Conservation (phyloP, 2,113 vertebrate genomes). For the Vidua macroura region DNA sequence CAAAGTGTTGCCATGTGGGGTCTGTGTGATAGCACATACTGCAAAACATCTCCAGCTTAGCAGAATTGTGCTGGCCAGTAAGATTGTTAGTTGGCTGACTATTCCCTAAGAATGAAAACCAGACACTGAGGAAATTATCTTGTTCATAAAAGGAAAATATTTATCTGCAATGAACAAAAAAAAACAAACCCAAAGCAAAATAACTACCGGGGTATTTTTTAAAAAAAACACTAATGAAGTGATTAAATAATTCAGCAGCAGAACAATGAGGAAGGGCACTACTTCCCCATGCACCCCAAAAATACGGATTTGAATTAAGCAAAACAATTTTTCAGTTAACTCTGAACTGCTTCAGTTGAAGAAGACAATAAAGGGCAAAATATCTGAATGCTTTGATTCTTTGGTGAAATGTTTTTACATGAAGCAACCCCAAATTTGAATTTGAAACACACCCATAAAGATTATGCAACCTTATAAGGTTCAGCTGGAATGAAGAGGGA, state of each 20-base stretch:
- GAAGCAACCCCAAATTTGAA: not conserved
- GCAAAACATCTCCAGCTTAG: conserved; percentile 20
- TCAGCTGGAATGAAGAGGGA: not conserved
- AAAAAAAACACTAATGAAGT: not conserved
- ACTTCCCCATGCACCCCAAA: not conserved
- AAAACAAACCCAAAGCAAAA: not conserved
- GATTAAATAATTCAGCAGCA: not conserved
- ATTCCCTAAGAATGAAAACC: conserved; percentile 31
- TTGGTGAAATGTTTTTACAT: not conserved
- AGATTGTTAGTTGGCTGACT: not conserved
- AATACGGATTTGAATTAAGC: not conserved
- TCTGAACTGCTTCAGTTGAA: not conserved
- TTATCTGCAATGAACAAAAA: not conserved
- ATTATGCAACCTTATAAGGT: not conserved
- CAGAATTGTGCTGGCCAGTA: not conserved
- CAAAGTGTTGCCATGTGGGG: conserved; percentile 34
- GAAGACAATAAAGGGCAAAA: not conserved
- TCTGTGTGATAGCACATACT: conserved; percentile 29
- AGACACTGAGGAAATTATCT: conserved; percentile 5
- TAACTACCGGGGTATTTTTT: not conserved
- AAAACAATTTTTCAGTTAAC: not conserved
- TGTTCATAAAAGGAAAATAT: conserved; percentile 38
- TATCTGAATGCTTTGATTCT: not conserved
- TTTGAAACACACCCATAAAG: not conserved
- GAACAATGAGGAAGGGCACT: not conserved